Conservation (phyloP, 2,888 invertebrate genomes). For the Pseudolycoriella hygida region DNA sequence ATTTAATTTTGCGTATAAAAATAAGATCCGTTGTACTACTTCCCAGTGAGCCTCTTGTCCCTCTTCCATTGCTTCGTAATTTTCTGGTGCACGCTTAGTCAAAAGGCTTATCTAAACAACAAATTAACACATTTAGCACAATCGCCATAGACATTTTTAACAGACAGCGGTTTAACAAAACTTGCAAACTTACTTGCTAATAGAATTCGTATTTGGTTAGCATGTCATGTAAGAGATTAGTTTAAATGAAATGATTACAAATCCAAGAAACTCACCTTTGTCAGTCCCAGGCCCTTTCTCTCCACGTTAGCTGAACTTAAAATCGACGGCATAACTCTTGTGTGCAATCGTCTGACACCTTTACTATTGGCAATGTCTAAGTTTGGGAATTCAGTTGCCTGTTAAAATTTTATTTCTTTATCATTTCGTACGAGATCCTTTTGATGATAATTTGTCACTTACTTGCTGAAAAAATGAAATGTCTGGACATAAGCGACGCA, state of each 20-base stretch:
- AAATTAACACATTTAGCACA: too few species aligned
- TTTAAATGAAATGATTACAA: too few species aligned
- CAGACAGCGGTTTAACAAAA: too few species aligned
- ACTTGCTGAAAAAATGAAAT: slow-evolving; percentile 88
- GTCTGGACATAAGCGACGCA: slow-evolving; percentile 83
- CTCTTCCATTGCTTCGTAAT: slow-evolving; percentile 70
- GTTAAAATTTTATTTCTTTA: too few species aligned
- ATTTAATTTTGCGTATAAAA: slow-evolving; percentile 94
- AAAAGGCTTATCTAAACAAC: slow-evolving; percentile 47
- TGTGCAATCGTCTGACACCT: slow-evolving; percentile 69
- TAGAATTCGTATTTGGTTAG: not conserved
- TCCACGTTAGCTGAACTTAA: slow-evolving; percentile 78
- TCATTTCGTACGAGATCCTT: too few species aligned
- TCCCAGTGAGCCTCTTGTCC: slow-evolving; percentile 98
- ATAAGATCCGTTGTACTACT: slow-evolving; percentile 90
- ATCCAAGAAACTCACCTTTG: slow-evolving; percentile 55
- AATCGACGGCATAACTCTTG: slow-evolving; percentile 71
- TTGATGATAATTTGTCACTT: too few species aligned
- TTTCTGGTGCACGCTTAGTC: slow-evolving; percentile 57
- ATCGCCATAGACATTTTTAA: too few species aligned
- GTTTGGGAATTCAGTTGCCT: slow-evolving; percentile 80
- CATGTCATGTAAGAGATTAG: too few species aligned
- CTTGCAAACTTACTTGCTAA: slow-evolving; percentile 8
- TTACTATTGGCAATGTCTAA: slow-evolving; percentile 59
- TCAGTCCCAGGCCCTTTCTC: slow-evolving; percentile 70